These are phyloP conservation scores for Cepaea nemoralis DNA, from an alignment of 1,140 invertebrate species.

Conservation along the genomic window DNA sequence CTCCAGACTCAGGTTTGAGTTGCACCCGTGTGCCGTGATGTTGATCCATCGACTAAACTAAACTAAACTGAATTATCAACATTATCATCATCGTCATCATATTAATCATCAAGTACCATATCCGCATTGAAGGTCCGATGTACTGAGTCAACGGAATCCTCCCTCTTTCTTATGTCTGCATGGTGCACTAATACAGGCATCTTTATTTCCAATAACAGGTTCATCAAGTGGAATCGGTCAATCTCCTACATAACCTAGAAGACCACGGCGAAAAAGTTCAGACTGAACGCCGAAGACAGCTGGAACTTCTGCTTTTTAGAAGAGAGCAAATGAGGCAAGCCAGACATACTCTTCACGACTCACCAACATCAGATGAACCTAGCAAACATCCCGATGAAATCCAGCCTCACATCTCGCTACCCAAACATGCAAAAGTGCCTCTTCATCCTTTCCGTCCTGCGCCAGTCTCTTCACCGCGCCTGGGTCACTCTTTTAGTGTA, in stretches of 20 bases:
- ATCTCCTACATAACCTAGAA: constrained; percentile 58
- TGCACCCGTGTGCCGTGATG: too few species aligned
- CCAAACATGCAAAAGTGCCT: constrained; percentile 9
- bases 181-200: too few species aligned
- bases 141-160: too few species aligned
- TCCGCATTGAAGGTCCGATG: too few species aligned
- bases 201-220: constrained; percentile 40
- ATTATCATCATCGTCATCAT: too few species aligned
- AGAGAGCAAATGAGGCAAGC: constrained; percentile 52
- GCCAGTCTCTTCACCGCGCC: background rate
- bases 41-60: too few species aligned
- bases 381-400: background rate
- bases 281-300: constrained; percentile 60
- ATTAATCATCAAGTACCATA: too few species aligned
- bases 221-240: constrained; percentile 59
- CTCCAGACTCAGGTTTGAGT: too few species aligned
- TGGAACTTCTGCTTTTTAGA: constrained; percentile 53
- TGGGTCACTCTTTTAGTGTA: background rate
- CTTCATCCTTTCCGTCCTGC: background rate
- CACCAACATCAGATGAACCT: background rate
- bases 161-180: too few species aligned
- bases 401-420: background rate
- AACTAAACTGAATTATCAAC: too few species aligned
- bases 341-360: background rate
- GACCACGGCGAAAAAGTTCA: constrained; percentile 57